phyloP scores from a whole-genome alignment of 2,113 vertebrate species.

The Ardeotis arabs region DNA sequence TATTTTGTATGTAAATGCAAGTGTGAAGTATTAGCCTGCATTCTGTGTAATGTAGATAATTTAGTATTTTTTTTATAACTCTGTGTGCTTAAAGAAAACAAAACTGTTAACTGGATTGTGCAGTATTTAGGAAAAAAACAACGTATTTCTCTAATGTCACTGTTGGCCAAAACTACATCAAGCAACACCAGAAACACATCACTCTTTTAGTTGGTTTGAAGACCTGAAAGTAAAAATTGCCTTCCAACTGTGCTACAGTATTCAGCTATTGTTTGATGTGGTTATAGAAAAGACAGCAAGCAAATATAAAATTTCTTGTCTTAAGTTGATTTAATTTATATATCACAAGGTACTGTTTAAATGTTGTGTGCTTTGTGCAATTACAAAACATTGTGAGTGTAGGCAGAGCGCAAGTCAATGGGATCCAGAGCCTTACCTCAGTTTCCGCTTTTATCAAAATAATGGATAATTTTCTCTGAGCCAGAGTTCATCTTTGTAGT shows the following conservation, averaged over 20 bases:
- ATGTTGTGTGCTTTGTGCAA: neutral
- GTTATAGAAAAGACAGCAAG: neutral
- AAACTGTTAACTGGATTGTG: neutral
- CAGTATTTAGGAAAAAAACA: neutral
- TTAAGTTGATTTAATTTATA: neutral
- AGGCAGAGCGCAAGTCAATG: neutral
- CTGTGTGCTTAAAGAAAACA: neutral
- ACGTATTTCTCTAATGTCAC: neutral
- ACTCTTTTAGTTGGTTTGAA: neutral
- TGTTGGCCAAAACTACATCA: neutral
- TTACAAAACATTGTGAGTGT: neutral
- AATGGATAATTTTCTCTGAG: neutral
- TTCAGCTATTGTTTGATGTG: neutral
- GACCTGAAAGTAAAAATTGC: neutral
- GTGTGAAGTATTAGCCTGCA: neutral
- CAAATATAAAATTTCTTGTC: neutral
- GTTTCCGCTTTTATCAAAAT: conserved; percentile 2
- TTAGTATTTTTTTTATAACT: neutral
- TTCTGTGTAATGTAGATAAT: neutral
- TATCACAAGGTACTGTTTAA: neutral
- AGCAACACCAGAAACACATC: neutral
- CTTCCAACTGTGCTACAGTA: neutral
- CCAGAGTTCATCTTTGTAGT: conserved; percentile 19
- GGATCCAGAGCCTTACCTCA: neutral
- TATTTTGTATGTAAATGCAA: neutral